Evolutionary conservation across 2,113 vertebrate genomes (phyloP), one percentile per base, ranked within the genome.

Genomic region (Pandion haliaetus): DNA sequence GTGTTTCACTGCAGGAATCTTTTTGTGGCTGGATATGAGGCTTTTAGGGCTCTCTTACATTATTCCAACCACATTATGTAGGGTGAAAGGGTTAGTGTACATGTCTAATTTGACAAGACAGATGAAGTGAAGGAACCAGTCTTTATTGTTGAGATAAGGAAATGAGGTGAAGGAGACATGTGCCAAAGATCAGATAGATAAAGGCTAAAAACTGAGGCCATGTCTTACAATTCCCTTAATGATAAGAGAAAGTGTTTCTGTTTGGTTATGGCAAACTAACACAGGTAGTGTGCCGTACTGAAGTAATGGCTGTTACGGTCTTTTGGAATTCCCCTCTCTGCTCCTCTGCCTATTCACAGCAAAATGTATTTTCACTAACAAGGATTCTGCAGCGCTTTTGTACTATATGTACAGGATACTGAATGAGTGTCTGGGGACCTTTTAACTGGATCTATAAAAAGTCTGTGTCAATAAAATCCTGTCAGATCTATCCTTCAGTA

Each of bases 401-500:
- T 96, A 87, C 74, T 89, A 34, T 79, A 65, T 73, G 89, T 96
- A 89, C 52, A 87, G 95, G 95, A 98, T 97, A 76, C 69, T 89
- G 55, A 96, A 96, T 84, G 96, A 96, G 86, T 50, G 86, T 95
- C 96, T 96, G 90, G 96, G 95, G 97, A 96, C 49, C 86, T 96
- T 95, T 98, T 95, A 96, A 92, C 83, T 73, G 49, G 83, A 96
- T 96, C 96, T 97, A 97, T 98, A 97, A 97, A 97, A 97, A 95
- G 91, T 90, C 95, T 95, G 63, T 89, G 95, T 95, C 95, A 95
- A 98, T 97, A 98, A 95, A 97, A 94, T 84, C 91, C 90, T 95
- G 94, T 96, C 91, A 95, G 88, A 95, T 93, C 95, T 95, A 84
- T 95, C 95, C 85, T 96, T 95, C 91, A 89, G 82, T 91, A 32